Evolutionary conservation across 2,113 vertebrate species (phyloP), one percentile per base, ranked within the genome.

Genomic region (Mandrillus leucophaeus): DNA sequence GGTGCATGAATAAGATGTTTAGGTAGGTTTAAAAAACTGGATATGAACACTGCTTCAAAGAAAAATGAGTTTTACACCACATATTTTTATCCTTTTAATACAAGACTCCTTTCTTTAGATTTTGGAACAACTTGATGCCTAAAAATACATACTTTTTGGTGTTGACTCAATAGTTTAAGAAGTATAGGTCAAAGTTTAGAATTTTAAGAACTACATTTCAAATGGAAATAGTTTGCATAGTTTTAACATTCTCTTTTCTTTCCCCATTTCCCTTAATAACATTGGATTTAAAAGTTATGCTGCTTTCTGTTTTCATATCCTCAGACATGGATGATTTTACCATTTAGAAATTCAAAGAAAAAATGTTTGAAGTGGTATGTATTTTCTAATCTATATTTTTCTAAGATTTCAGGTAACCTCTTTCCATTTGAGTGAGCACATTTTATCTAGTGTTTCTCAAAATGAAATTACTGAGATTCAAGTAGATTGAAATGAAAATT

Each of bases 271-370:
- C 78, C 87, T 96, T 84, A 96, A 96, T 90, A 96, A 93, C 87
- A 73, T 45, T 90, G 70, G 59, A 92, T 75, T 98, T 95, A 83
- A 95, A 96, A 96, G 59, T 66, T 95, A 93, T 75, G 57, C 93
- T 98, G 97, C 92, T 98, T 97, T 98, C 84, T 95, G 90, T 96
- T 97, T 98, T 97, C 83, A 96, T 97, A 96, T 70, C 95, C 57
- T 92, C 85, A 97, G 93, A 97, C 96, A 98, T 96, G 96, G 96
- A 97, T 98, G 97, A 97, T 95, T 98, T 98, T 98, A 98, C 10
- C 23, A 52, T 70, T 90, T 57, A 66, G 30, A 95, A 88, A 93
- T 61, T 68, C 38, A 86, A 93, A 88, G 81, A 73, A 90, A 89
- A 57, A 70, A 52, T 57, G 16, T 61, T 96, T 3, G 22, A 89